phyloP scores from a whole-genome alignment of 2,797 vertebrate genomes.

The Sebastes wilsoni region DNA sequence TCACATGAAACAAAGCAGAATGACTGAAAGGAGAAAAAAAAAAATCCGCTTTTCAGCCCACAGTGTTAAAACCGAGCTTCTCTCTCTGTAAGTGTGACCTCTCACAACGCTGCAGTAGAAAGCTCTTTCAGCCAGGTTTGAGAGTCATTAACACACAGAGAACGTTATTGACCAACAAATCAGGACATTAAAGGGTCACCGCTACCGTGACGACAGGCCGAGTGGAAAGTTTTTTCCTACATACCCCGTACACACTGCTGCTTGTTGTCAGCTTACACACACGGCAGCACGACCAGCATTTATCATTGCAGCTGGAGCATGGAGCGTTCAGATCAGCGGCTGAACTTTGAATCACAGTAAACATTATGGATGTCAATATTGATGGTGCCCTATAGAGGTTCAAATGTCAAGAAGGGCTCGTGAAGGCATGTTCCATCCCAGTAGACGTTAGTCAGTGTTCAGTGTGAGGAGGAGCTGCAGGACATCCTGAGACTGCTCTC shows the following conservation, averaged over 20 bases:
- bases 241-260: background rate
- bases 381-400: constrained; percentile 19
- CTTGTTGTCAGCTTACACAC: constrained; percentile 66
- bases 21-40: background rate
- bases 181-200: background rate
- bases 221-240: constrained; percentile 49
- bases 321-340: background rate
- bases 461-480: background rate
- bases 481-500: background rate
- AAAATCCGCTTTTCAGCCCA: too few relatives aligned
- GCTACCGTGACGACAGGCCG: background rate
- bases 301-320: constrained; percentile 36
- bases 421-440: background rate
- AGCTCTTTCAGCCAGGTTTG: background rate
- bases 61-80: background rate
- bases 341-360: constrained; percentile 58
- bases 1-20: background rate
- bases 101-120: background rate
- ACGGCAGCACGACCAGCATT: constrained; percentile 47
- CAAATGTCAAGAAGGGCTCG: constrained; percentile 44
- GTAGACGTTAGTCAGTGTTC: background rate
- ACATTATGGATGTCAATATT: constrained; percentile 73
- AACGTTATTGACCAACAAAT: background rate
- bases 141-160: background rate
- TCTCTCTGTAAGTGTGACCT: background rate